Conservation (phyloP, 2,888 invertebrate genomes). For the Trichacis sp. region DNA sequence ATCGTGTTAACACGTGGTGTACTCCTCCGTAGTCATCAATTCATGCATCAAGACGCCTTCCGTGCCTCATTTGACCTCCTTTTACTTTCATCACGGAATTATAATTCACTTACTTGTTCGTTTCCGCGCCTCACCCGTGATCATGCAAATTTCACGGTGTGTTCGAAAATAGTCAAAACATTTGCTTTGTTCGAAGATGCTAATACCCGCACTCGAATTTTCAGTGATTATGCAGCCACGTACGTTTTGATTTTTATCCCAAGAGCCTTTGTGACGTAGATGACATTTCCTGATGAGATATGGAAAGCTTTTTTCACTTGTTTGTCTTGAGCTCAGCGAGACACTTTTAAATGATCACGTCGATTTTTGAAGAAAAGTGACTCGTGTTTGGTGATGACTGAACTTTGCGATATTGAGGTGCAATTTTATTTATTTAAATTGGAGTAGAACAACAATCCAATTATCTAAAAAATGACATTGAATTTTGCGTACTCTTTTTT, state of each 20-base stretch:
- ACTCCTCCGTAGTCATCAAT: conserved; percentile 21
- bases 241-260: background rate
- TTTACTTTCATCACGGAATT: conserved; percentile 12
- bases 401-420: no score
- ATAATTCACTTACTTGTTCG: conserved; percentile 13
- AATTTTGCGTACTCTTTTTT: no score
- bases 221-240: no score
- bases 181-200: background rate
- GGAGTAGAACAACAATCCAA: no score
- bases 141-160: background rate
- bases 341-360: no score
- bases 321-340: no score
- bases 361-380: no score
- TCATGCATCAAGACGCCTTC: conserved; percentile 12
- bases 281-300: no score
- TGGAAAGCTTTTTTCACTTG: no score
- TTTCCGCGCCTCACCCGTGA: background rate
- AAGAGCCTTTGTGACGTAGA: background rate
- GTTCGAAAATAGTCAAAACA: background rate
- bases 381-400: no score
- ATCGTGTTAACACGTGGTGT: conserved; percentile 24
- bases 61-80: conserved; percentile 8
- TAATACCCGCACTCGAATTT: background rate
- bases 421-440: no score
- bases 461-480: no score